phyloP scores from a whole-genome alignment of 2,888 invertebrate species.

The Aphidius colemani region DNA sequence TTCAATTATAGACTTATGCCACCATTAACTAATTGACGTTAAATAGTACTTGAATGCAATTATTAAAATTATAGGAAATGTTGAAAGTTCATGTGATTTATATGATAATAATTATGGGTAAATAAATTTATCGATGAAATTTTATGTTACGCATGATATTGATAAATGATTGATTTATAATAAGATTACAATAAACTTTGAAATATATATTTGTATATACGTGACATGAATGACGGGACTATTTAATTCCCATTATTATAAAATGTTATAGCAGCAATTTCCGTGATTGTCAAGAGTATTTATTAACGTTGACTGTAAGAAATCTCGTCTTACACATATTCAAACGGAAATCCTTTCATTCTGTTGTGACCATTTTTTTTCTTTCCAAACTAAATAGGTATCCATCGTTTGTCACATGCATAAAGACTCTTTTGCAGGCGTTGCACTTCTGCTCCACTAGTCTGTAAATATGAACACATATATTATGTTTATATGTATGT shows the following conservation, averaged over 20 bases:
- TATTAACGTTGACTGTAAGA: constrained; percentile 9
- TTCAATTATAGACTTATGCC: too few relatives aligned
- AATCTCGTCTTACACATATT: neutral
- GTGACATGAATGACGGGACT: too few relatives aligned
- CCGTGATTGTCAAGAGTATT: constrained; percentile 10
- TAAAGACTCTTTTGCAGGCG: constrained; percentile 37
- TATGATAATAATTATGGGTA: too few relatives aligned
- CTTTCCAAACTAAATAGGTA: neutral
- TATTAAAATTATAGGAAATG: too few relatives aligned
- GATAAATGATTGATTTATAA: constrained; percentile 27
- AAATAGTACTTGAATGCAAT: too few relatives aligned
- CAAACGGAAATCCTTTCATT: neutral
- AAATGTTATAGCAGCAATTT: constrained; percentile 10
- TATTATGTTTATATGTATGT: constrained; percentile 8
- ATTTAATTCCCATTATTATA: too few relatives aligned
- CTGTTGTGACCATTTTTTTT: neutral
- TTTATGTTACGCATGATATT: constrained; percentile 31
- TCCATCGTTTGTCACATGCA: constrained; percentile 12
- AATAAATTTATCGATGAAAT: constrained; percentile 15
- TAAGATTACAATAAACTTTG: too few relatives aligned
- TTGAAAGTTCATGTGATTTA: too few relatives aligned
- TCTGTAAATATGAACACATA: constrained; percentile 31
- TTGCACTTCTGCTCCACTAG: constrained; percentile 45
- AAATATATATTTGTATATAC: too few relatives aligned
- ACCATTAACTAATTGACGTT: too few relatives aligned